Base-by-base conservation (phyloP, 2,113 vertebrate species). In the Noturus placidus region DNA sequence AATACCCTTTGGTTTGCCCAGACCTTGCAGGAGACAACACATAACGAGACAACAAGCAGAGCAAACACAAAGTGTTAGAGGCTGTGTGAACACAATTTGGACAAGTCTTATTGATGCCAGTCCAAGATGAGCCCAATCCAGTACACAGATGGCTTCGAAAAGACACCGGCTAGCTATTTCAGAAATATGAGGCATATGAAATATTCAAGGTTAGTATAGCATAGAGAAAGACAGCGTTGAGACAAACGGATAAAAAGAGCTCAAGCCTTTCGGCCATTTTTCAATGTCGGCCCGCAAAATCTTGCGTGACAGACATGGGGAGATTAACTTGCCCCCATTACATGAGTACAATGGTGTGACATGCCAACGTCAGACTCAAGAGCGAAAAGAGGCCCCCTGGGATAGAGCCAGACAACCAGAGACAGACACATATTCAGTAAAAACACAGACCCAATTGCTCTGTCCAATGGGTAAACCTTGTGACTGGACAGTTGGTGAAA, bases 1-100 rank as follows among this genome's bases (percentile, higher is more conserved):
- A 78, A 99, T 95, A 74, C 96, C 97, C 90, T 96, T 97, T 0
- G 96, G 98, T 86, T 96, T 92, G 42, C 97, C 97, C 91, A 99
- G 92, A 35, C 94, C 98, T 99, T 93, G 15, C n/a, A 65, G n/a
- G 46, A 65, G 50, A 85, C 17, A 14, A 63, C 0, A 65, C 72
- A 91, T 42, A 91, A 52, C 89, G 22, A 87, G 83, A 84, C 56
- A 83, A 67, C 90, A 74, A 76, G 52, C 56, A 72, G 22, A 85
- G 19, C 19, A 79, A 80, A 83, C 42, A 76, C 82, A 78, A 56
- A 67, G 42, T 22, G 19, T 83, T 33, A 83, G 69, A 38, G 27
- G 25, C 72, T 65, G 61, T 61, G 33, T 82, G 25, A 67, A 79
- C 35, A 84, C 25, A 72, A 30, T 70, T 50, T 52, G n/a, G 56